Evolutionary conservation across 2,797 vertebrate genomes (phyloP), one percentile per base, ranked within the genome.

Genomic region (Eospalax fontanierii): DNA sequence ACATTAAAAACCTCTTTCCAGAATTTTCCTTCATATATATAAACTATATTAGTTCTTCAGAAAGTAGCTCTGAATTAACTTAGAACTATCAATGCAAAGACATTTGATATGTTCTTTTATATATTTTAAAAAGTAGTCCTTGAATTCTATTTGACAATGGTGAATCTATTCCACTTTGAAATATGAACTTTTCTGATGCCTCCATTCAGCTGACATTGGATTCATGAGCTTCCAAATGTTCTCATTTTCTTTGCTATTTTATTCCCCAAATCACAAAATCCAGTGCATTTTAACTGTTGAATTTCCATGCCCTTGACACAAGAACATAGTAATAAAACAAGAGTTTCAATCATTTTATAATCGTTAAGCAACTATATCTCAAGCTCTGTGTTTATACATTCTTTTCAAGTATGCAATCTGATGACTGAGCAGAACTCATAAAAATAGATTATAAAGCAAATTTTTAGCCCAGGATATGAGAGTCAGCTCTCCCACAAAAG

Each of bases 221-320:
- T 89, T 50, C 18, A n/a, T 54, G 79, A 4, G 38, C 73, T 18
- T 68, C 6, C 33, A 65, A 40, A 38, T 63, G 9, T 19, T 78
- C 9, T 50, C 2, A 4, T 21, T 74, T 66, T 65, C 89, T 70
- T 38, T 18, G 1, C 26, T 70, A 10, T 79, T 90, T 96, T 24
- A 75, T 70, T 92, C 15, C 66, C 65, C 88, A 86, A 54, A 61
- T 89, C 68, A 93, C 66, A 89, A 73, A 87, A 59, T 26, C 15
- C 18, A 68, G 26, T 43, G 5, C 35, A 50, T 86, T 84, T 91
- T 92, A 63, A 40, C 43, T 61, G 1, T 24, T 30, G 22, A 70
- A 50, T 76, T 88, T 59, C 21, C 63, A 10, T 59, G 4, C 6
- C 19, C 28, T 65, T 54, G 33, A 10, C 1, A 16, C 84, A 43